Evolutionary conservation across 2,888 invertebrate genomes (phyloP).

Genomic region (Arrhopalites spinosus): DNA sequence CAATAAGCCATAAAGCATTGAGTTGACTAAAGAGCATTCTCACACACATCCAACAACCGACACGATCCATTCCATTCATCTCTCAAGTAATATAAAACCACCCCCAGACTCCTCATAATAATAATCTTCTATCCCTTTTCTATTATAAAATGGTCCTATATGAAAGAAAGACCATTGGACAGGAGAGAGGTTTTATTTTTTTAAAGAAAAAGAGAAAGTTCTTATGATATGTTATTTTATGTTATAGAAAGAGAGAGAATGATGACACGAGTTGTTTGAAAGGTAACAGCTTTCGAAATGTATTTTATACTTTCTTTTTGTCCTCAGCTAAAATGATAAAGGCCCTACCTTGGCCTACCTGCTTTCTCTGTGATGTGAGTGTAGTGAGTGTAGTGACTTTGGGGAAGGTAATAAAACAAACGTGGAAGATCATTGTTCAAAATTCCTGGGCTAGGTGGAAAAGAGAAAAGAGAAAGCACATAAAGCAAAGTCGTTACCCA

Average conservation of each 20-base stretch:
- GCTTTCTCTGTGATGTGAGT: background rate
- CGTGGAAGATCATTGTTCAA: constrained; percentile 19
- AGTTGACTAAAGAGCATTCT: constrained; percentile 25
- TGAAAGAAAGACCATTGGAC: background rate
- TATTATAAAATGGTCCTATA: background rate
- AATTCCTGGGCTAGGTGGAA: background rate
- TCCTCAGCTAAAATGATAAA: background rate
- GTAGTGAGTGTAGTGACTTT: background rate
- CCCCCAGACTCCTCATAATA: background rate
- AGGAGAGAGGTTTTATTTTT: too few relatives aligned
- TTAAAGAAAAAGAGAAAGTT: too few relatives aligned
- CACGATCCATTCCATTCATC: constrained; percentile 4
- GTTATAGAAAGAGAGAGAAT: background rate
- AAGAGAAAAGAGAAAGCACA: constrained; percentile 11
- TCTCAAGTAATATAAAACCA: background rate
- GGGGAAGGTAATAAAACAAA: constrained; percentile 22
- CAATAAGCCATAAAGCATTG: constrained; percentile 17
- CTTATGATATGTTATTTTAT: background rate
- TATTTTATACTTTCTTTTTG: constrained; percentile 1
- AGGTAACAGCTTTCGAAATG: background rate
- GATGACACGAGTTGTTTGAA: background rate
- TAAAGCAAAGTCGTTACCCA: constrained; percentile 17
- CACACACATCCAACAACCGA: background rate
- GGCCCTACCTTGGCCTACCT: background rate
- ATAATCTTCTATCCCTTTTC: background rate